Evolutionary conservation across 2,888 invertebrate species (phyloP), one percentile per base, ranked within the genome.

Genomic region (Nomada fucata): DNA sequence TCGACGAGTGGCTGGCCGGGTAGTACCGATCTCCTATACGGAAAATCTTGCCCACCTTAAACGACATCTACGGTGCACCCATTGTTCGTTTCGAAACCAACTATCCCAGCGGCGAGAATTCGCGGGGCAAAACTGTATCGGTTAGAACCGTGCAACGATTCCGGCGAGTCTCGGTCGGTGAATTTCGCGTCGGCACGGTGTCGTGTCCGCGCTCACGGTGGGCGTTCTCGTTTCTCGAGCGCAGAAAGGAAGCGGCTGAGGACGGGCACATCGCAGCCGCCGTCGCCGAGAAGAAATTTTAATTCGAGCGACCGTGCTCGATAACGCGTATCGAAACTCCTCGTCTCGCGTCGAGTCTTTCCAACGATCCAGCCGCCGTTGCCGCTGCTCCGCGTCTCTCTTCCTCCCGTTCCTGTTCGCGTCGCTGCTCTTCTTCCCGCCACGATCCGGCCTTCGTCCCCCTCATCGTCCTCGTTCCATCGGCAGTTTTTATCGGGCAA

Each of bases 401-500:
- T 59, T 61, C 55, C 50, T 44, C 42, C 68, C 20, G 36, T 63
- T 23, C n/a, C 44, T 44, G 60, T 26, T 61, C 57, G 77, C 47
- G 65, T 63, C 23, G 53, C 73, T 55, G 71, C 75, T 57, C 55
- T 67, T 36, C 60, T 42, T 50, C 20, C 36, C 52, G 29, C 36
- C 59, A 2, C 75, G 57, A 59, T 70, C 83, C 78, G 63, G 57
- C 76, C 63, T 44, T 61, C 79, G 71, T 69, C 59, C 72, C 68
- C 73, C 76, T 61, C 81, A 23, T 50, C 77, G 55, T 63, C 83
- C 80, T 76, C 84, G 75, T 85, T 74, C 86, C 87, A 88, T 88
- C 88, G 88, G 84, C 85, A 88, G 85, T 88, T 88, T 88, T 88
- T 88, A 88, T 88, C 88, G 87, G 87, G 77, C 88, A 86, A 80